Base-by-base conservation (phyloP, 2,113 vertebrate species). In the Ginglymostoma cirratum region DNA sequence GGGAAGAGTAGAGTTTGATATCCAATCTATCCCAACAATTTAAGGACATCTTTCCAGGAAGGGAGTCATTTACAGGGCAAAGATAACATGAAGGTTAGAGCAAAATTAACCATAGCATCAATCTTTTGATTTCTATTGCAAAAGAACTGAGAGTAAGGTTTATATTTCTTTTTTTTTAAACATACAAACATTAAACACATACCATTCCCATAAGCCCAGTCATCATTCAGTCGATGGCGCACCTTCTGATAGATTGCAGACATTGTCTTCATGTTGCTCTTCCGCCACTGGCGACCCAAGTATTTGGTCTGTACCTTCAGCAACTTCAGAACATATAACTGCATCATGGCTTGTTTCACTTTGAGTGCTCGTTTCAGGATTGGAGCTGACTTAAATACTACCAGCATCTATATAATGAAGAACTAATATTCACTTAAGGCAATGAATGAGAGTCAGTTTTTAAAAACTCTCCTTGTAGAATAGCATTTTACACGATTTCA, bases 181-280 rank as follows among this genome's bases (percentile, higher is more conserved):
- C 48, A 48, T 93, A 93, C 30, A 89, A 89, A 34, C 34, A 0
- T 65, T 55, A 19, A 78, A 2, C 65, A 19, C 98, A 97, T 97
- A 99, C 99, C 99, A 0, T 99, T 99, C 96, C 99, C 99, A 0
- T 99, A 99, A 0, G 99, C 99, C 99, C 99, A 99, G 98, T 99
- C 99, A 0, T 99, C 99, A 0, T 99, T 99, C 38, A 99, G 98
- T 15, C 99, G 98, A 95, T 99, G 99, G 27, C 99, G 98, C 30
- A 99, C 99, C 96, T 99, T 99, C 97, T 99, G 99, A 97, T 99
- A 99, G 96, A 99, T 99, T 80, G 99, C 99, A 0, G 99, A 99
- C 99, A 99, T 99, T 30, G 99, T 99, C 96, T 99, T 99, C 99
- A 99, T 99, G 98, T 99, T 99, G 98, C 99, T 99, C 96, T 99